These are phyloP conservation scores for Siniperca chuatsi DNA, from an alignment of 2,113 vertebrate species.

Conservation along the genomic window DNA sequence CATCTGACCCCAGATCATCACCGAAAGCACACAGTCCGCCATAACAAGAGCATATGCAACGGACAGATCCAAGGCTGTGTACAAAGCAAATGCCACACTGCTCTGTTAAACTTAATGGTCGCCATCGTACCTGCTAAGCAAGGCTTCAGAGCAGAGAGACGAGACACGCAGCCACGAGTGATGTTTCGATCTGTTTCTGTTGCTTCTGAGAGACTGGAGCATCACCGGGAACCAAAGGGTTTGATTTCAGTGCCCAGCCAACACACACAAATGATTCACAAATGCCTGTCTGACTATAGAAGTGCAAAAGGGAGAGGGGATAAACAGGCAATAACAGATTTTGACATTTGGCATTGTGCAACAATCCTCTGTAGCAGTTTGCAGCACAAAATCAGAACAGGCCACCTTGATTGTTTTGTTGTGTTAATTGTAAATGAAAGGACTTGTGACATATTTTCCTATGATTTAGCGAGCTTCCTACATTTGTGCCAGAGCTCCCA, in stretches of 20 bases:
- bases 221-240: conserved; percentile 23
- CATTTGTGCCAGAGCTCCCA: conserved; percentile 71
- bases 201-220: conserved; percentile 39
- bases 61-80: conserved; percentile 43
- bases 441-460: conserved; percentile 72
- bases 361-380: conserved; percentile 47
- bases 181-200: conserved; percentile 27
- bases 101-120: conserved; percentile 24
- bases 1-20: conserved; percentile 85
- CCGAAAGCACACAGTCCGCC: conserved; percentile 45
- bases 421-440: conserved; percentile 61
- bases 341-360: conserved; percentile 45
- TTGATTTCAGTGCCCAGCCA: conserved; percentile 30
- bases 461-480: conserved; percentile 76
- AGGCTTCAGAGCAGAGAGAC: conserved; percentile 45
- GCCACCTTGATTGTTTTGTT: conserved; percentile 27
- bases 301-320: conserved; percentile 37
- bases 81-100: conserved; percentile 45
- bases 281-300: conserved; percentile 56
- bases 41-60: conserved; percentile 62
- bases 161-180: conserved; percentile 19
- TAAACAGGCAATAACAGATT: conserved; percentile 52
- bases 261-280: conserved; percentile 39
- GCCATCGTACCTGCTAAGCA: conserved; percentile 35
- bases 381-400: conserved; percentile 50